A percentile compares a stretch with the other conserved stretches of the same genome.
These are phyloP conservation scores for Pocillopora verrucosa DNA, from an alignment of 64 coral and sea anemone species.

Conservation along the genomic window DNA sequence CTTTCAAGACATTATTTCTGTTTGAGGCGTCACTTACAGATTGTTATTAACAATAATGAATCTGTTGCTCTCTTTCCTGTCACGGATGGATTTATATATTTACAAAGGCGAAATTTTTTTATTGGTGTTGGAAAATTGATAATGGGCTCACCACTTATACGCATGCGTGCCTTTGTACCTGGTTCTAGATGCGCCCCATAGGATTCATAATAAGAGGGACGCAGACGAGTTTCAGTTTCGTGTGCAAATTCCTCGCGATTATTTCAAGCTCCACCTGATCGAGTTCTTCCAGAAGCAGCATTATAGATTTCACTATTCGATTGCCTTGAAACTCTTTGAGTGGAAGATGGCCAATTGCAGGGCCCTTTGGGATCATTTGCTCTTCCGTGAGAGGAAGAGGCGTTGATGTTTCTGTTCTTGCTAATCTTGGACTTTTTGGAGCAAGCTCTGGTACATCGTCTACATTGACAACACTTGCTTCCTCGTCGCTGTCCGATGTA, in stretches of 20 bases:
- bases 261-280: slow-evolving; percentile 92
- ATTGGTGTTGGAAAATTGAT: too few relatives aligned
- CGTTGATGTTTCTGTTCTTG: slow-evolving; percentile 46
- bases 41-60: too few relatives aligned
- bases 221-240: slow-evolving; percentile 84
- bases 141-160: background rate
- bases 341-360: slow-evolving; percentile 20
- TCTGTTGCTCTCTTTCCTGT: too few relatives aligned
- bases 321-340: slow-evolving; percentile 43
- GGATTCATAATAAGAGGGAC: slow-evolving; percentile 89
- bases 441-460: background rate
- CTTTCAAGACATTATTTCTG: too few relatives aligned
- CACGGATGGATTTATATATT: too few relatives aligned
- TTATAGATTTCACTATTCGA: slow-evolving; percentile 76
- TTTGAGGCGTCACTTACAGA: too few relatives aligned
- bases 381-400: slow-evolving; percentile 80
- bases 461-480: background rate
- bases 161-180: background rate
- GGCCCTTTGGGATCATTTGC: slow-evolving; percentile 62
- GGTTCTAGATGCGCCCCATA: slow-evolving; percentile 52
- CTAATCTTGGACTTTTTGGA: slow-evolving; percentile 41
- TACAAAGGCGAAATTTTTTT: too few relatives aligned
- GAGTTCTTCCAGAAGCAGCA: slow-evolving; percentile 87
- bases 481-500: background rate
- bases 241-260: slow-evolving; percentile 79